Evolutionary conservation across 2,113 vertebrate genomes (phyloP).

Genomic region (Enhydra lutris): DNA sequence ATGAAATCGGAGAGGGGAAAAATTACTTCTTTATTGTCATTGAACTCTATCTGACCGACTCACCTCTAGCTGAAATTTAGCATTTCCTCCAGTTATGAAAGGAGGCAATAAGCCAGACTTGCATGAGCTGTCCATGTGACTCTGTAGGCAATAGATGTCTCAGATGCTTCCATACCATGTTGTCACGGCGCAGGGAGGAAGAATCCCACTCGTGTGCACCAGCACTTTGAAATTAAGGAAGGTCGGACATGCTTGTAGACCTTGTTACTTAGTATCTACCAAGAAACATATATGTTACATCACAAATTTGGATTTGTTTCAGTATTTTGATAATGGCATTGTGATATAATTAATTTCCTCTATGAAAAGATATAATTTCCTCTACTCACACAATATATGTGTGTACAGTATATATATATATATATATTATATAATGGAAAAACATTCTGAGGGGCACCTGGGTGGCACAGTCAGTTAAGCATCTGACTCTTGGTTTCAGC

Average conservation of each 20-base stretch:
- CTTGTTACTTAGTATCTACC: not conserved
- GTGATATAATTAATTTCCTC: not conserved
- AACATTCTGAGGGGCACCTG: not conserved
- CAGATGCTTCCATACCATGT: rapidly evolving
- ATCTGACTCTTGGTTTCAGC: not conserved
- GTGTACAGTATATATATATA: not conserved
- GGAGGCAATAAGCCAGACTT: not conserved
- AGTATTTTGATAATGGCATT: not conserved
- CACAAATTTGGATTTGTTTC: not conserved
- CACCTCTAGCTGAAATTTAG: not conserved
- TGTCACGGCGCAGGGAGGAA: not conserved
- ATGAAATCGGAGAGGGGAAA: not conserved
- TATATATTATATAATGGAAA: not conserved
- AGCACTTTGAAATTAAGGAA: not conserved
- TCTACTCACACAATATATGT: not conserved
- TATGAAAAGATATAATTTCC: not conserved
- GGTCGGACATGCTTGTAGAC: not conserved
- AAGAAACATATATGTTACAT: not conserved
- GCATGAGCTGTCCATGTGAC: not conserved
- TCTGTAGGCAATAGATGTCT: not conserved
- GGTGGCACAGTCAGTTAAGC: not conserved
- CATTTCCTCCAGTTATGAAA: slow-evolving; percentile 12
- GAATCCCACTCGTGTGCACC: not conserved
- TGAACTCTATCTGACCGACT: not conserved
- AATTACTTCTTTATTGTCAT: slow-evolving; percentile 9